phyloP scores from a whole-genome alignment of 1,140 invertebrate genomes.

The Archivesica marissinica region DNA sequence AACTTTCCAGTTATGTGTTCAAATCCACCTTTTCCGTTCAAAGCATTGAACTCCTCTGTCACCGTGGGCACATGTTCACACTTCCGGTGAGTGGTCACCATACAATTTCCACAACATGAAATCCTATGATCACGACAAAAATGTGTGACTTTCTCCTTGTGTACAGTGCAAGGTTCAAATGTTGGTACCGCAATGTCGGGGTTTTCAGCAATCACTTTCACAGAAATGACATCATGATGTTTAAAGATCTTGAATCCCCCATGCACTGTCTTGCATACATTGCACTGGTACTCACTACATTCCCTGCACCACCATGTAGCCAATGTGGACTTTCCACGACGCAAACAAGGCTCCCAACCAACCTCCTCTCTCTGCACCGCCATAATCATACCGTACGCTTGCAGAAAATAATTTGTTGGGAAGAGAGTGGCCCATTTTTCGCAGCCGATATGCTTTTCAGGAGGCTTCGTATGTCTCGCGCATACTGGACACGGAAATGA shows the following conservation, averaged over 20 bases:
- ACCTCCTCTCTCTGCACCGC: slow-evolving; percentile 48
- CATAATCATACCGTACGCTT: slow-evolving; percentile 44
- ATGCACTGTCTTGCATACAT: slow-evolving; percentile 57
- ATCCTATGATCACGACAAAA: slow-evolving; percentile 54
- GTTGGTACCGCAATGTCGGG: slow-evolving; percentile 45
- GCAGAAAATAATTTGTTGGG: slow-evolving; percentile 58
- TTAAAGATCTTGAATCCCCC: slow-evolving; percentile 54
- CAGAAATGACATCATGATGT: slow-evolving; percentile 48
- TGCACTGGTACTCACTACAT: slow-evolving; percentile 57
- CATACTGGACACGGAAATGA: slow-evolving; percentile 55
- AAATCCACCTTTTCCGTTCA: slow-evolving; percentile 35
- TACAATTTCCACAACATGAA: slow-evolving; percentile 43
- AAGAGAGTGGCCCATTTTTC: slow-evolving; percentile 56
- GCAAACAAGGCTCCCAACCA: slow-evolving; percentile 47
- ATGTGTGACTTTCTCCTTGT: slow-evolving; percentile 51
- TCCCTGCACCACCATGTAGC: slow-evolving; percentile 59
- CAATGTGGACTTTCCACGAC: slow-evolving; percentile 40
- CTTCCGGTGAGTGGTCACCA: slow-evolving; percentile 33
- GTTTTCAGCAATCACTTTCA: slow-evolving; percentile 54
- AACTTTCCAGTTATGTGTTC: background rate
- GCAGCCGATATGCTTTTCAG: slow-evolving; percentile 13
- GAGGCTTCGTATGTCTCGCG: slow-evolving; percentile 13
- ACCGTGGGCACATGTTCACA: slow-evolving; percentile 50
- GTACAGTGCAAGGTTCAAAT: slow-evolving; percentile 46
- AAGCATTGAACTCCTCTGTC: slow-evolving; percentile 18